phyloP scores from a whole-genome alignment of 1,140 invertebrate species.

The Piezodorus guildinii region DNA sequence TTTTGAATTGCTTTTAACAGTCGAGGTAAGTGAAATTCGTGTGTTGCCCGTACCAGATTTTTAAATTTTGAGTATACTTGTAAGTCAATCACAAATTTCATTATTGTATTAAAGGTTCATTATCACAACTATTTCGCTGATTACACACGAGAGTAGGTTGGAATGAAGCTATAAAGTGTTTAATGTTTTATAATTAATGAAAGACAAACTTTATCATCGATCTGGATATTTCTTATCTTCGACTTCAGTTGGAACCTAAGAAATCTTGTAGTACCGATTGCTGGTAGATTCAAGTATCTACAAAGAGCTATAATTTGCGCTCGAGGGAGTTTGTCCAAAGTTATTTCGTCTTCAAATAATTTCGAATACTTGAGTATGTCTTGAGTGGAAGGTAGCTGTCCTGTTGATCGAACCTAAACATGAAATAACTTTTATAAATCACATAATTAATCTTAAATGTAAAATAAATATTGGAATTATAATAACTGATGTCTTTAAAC shows the following conservation, averaged over 20 bases:
- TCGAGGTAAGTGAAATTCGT: too few species aligned
- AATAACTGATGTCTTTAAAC: too few species aligned
- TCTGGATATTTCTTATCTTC: conserved; percentile 77
- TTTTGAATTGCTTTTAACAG: too few species aligned
- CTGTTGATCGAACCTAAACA: neutral
- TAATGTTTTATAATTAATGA: neutral
- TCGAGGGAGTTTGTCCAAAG: conserved; percentile 82
- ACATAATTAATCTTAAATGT: neutral
- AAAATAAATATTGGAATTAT: neutral
- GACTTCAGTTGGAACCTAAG: conserved; percentile 86
- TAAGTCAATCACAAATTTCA: too few species aligned
- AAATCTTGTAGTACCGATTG: conserved; percentile 81
- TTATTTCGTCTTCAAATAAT: conserved; percentile 96
- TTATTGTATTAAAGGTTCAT: too few species aligned
- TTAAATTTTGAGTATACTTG: too few species aligned
- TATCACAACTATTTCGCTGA: too few species aligned
- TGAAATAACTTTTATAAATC: neutral
- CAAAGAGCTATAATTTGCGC: conserved; percentile 87
- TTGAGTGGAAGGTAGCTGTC: conserved; percentile 39
- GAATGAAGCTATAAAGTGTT: too few species aligned
- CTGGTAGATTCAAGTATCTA: conserved; percentile 78
- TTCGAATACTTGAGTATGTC: conserved; percentile 97
- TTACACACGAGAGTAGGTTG: too few species aligned
- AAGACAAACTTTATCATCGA: conserved; percentile 75
- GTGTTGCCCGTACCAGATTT: too few species aligned